Evolutionary conservation across 2,113 vertebrate genomes (phyloP).

Genomic region (Oncorhynchus nerka): DNA sequence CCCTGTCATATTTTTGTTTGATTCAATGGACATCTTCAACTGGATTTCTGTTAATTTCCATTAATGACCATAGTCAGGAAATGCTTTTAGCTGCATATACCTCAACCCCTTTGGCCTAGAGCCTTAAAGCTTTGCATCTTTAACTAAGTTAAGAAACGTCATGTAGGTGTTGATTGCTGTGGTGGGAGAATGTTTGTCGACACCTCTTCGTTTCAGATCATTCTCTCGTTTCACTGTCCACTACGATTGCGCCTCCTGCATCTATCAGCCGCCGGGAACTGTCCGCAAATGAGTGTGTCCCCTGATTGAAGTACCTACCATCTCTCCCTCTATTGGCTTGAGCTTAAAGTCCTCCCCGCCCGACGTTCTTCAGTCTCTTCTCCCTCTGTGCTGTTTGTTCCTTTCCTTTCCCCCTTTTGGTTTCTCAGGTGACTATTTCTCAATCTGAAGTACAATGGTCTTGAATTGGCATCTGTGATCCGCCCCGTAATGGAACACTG

Average conservation of each 20-base stretch:
- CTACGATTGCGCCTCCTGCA: constrained; percentile 69
- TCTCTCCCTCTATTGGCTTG: constrained; percentile 61
- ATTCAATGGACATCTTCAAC: constrained; percentile 60
- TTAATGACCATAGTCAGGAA: constrained; percentile 38
- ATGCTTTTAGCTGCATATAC: constrained; percentile 70
- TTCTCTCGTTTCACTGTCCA: constrained; percentile 66
- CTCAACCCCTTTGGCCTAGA: constrained; percentile 44
- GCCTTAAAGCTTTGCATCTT: constrained; percentile 65
- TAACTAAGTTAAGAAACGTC: constrained; percentile 55
- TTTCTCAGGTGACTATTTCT: constrained; percentile 73
- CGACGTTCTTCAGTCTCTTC: constrained; percentile 54
- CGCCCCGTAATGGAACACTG: constrained; percentile 71
- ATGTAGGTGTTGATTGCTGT: constrained; percentile 58
- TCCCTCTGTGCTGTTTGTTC: constrained; percentile 56
- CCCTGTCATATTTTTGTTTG: constrained; percentile 55
- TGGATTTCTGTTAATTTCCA: constrained; percentile 67
- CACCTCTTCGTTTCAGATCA: constrained; percentile 81
- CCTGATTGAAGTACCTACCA: constrained; percentile 72
- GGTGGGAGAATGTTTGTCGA: constrained; percentile 69
- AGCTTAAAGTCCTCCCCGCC: constrained; percentile 62
- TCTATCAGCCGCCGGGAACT: constrained; percentile 77
- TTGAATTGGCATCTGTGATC: constrained; percentile 60
- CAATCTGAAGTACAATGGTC: constrained; percentile 44
- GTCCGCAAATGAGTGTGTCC: constrained; percentile 60
- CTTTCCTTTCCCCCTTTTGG: constrained; percentile 36